Evolutionary conservation across 2,797 vertebrate genomes (phyloP), one percentile per base, ranked within the genome.

Genomic region (Varecia variegata): DNA sequence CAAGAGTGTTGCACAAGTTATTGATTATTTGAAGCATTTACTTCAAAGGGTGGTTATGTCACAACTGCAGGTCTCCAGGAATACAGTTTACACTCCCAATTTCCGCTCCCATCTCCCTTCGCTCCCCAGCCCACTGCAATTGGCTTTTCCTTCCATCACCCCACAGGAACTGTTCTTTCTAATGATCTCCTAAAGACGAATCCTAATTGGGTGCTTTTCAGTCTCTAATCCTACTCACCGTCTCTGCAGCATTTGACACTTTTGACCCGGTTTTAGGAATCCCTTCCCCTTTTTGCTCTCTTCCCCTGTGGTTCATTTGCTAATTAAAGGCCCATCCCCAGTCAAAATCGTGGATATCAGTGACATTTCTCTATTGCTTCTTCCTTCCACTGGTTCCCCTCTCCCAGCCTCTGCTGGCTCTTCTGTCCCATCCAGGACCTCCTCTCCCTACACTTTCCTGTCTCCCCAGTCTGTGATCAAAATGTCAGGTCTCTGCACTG

Each of bases 1-100:
- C 21, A 83, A 79, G 77, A 67, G 15, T 50, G 25, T 76, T 52
- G 15, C 6, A 79, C 20, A 60, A 56, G 93, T 88, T 82, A 95
- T 35, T 90, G 88, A 93, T 93, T 90, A 60, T 67, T 25, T 85
- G 40, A 90, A 92, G 35, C 23, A 21, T 17, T 93, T 74, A 30
- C 14, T 62, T 56, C 20, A 81, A 80, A 87, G n/a, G 10, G 54
- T 74, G 32, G 43, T 86, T 65, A 38, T 30, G 67, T 65, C 35
- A 47, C 13, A 18, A 68, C 25, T 23, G 5, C 32, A 58, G 25
- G 6, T 40, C 82, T 90, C 47, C 1, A 25, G 67, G 73, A 88
- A 82, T 60, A 15, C 5, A 38, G 47, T 45, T 58, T 52, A 65
- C 18, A 15, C 20, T 12, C 23, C 25, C 11, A 25, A 67, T 25